Evolutionary conservation across 2,797 vertebrate species (phyloP), one percentile per base, ranked within the genome.

Genomic region (Hybognathus amarus): DNA sequence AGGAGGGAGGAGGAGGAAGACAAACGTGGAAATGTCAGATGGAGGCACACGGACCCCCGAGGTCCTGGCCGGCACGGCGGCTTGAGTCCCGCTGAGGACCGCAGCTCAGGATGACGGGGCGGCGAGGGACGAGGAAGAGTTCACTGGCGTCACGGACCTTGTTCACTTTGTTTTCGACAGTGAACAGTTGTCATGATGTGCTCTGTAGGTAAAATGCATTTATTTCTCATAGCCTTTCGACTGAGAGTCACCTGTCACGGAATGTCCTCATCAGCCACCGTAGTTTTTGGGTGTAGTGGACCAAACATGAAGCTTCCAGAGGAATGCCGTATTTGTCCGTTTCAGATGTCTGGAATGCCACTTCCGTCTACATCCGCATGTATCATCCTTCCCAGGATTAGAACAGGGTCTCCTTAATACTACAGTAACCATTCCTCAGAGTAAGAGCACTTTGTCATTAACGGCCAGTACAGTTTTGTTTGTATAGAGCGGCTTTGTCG

Each of bases 131-230:
- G 96, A 96, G 87, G 96, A 96, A 2, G 96, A 95, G 89, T 96
- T 96, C 87, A 92, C 96, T 85, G 93, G 95, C 91, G 95, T 96
- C 92, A 97, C 96, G 89, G 97, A 98, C 94, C 96, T 97, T 87
- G 94, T 96, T 89, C 96, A 99, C 95, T 98, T 97, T 86, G 97
- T 96, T 93, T 98, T 96, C 94, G 97, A 96, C 95, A 97, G 96
- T 93, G 96, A 97, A 91, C 96, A 96, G 93, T 95, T 96, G 93
- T 97, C 93, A 52, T 95, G 94, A 95, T 82, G 83, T 88, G 85
- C 85, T 86, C 85, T 95, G 93, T 91, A 92, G 92, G 89, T 89
- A 85, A 85, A 85, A 85, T 91, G 93, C 92, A 91, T 91, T 94
- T 95, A 85, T 93, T 94, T 88, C 85, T 92, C 93, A 93, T 84